These are phyloP conservation scores for Pimephales promelas DNA, from an alignment of 2,113 vertebrate genomes.

Conservation along the genomic window DNA sequence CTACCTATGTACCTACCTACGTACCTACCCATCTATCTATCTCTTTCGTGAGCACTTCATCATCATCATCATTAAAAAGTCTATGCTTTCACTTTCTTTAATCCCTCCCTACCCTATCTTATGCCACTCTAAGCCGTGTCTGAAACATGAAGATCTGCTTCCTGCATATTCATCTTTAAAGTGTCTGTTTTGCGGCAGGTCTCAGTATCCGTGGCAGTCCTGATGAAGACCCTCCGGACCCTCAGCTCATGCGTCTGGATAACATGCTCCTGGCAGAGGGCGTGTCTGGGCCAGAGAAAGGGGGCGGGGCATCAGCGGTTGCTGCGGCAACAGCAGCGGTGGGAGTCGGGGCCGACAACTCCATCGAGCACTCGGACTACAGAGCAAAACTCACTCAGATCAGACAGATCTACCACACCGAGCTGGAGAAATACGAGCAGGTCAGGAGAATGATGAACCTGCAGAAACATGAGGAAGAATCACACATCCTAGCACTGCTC, in stretches of 20 bases:
- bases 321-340: slow-evolving; percentile 85
- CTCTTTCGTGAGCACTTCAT: no score
- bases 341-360: slow-evolving; percentile 86
- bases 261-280: slow-evolving; percentile 94
- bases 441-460: slow-evolving; percentile 58
- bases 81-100: no score
- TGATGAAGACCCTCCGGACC: slow-evolving; percentile 88
- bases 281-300: slow-evolving; percentile 90
- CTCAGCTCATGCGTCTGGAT: slow-evolving; percentile 92
- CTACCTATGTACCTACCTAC: no score
- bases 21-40: no score
- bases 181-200: slow-evolving; percentile 69
- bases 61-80: no score
- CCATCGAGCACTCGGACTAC: slow-evolving; percentile 92
- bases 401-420: slow-evolving; percentile 92
- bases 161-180: not conserved
- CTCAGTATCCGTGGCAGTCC: slow-evolving; percentile 90
- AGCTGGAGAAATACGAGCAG: slow-evolving; percentile 93
- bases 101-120: no score
- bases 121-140: no score
- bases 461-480: not conserved
- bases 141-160: not conserved
- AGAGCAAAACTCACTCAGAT: slow-evolving; percentile 92
- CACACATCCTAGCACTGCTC: not conserved
- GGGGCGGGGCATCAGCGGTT: slow-evolving; percentile 83